These are phyloP conservation scores for Pomacea maculata DNA, from an alignment of 1,140 invertebrate genomes.

Conservation along the genomic window DNA sequence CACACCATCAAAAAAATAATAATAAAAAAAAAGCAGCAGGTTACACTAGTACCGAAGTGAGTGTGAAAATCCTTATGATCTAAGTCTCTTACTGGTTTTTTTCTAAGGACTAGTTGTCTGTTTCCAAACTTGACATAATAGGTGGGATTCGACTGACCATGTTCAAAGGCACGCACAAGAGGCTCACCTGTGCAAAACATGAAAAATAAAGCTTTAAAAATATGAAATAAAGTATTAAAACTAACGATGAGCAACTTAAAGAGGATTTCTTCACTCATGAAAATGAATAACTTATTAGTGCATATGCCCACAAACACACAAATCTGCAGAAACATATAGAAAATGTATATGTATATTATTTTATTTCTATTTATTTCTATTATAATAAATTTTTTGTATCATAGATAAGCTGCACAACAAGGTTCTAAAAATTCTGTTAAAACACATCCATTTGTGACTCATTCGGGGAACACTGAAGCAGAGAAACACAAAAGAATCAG, in stretches of 20 bases:
- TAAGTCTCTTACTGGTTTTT: conserved; percentile 64
- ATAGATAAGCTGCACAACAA: too few relatives aligned
- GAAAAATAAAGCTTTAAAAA: conserved; percentile 6
- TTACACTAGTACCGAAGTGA: not conserved
- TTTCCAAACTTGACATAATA: conserved; percentile 64
- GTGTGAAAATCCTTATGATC: too few relatives aligned
- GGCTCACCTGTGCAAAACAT: conserved; percentile 46
- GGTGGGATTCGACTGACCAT: conserved; percentile 69
- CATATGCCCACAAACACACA: not conserved
- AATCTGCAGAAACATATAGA: not conserved
- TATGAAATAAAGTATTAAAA: not conserved
- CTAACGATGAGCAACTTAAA: not conserved
- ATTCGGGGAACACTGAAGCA: too few relatives aligned
- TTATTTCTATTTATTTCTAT: too few relatives aligned
- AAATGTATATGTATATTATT: not conserved
- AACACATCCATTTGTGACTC: too few relatives aligned
- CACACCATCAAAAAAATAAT: too few relatives aligned
- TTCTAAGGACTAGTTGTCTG: conserved; percentile 64
- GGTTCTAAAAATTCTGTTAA: too few relatives aligned
- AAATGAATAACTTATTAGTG: not conserved
- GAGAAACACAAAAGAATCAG: too few relatives aligned
- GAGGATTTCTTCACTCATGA: not conserved
- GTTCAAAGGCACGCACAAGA: conserved; percentile 58
- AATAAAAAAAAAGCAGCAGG: too few relatives aligned
- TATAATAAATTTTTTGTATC: too few relatives aligned